These are phyloP conservation scores for Chelon labrosus DNA, from an alignment of 2,797 vertebrate genomes.

Conservation along the genomic window DNA sequence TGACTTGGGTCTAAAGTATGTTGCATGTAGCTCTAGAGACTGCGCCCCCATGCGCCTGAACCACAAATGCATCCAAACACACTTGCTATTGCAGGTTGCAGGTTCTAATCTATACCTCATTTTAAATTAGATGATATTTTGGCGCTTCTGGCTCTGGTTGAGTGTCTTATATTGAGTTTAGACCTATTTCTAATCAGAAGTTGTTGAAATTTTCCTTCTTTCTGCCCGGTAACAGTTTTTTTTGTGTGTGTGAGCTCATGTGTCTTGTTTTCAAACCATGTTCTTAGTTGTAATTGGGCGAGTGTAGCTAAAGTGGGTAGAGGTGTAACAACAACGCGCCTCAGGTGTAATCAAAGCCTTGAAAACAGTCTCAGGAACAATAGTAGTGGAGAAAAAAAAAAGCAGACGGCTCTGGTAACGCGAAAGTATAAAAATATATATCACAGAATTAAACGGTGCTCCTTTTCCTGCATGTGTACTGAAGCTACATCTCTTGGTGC, in stretches of 20 bases:
- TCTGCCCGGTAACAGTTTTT: neutral
- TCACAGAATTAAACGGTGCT: conserved; percentile 26
- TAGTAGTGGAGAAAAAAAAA: neutral
- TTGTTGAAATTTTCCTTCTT: neutral
- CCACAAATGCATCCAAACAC: no score
- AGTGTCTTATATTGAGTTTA: neutral
- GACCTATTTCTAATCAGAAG: neutral
- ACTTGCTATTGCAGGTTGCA: no score
- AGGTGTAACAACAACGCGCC: conserved; percentile 12
- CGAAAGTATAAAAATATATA: conserved; percentile 8
- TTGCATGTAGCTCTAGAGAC: no score
- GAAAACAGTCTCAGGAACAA: conserved; percentile 22
- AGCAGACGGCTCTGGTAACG: neutral
- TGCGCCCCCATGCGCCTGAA: no score
- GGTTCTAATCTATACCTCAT: no score
- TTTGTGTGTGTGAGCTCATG: neutral
- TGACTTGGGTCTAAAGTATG: no score
- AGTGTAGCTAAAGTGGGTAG: conserved; percentile 9
- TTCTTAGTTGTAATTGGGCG: conserved; percentile 19
- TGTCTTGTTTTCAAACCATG: conserved; percentile 6
- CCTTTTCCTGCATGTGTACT: neutral
- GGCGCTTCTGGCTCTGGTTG: neutral
- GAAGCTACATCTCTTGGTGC: conserved; percentile 22
- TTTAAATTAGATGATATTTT: no score
- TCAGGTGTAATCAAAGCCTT: conserved; percentile 31